These are phyloP conservation scores for Bungarus multicinctus DNA, from an alignment of 2,113 vertebrate species.

Conservation along the genomic window DNA sequence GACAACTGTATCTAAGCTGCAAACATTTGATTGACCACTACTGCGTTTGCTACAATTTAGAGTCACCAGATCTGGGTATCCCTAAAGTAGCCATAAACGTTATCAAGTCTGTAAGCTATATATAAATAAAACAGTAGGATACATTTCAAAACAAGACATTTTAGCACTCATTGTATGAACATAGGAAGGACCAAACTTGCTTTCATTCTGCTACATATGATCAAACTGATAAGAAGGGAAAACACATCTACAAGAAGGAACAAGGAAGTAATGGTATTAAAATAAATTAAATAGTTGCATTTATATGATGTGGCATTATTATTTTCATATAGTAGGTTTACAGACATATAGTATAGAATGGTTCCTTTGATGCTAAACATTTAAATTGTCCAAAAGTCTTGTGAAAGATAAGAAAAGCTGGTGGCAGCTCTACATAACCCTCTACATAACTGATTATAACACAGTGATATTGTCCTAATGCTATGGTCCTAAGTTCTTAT, in stretches of 20 bases:
- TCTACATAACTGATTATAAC: not conserved
- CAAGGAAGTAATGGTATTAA: not conserved
- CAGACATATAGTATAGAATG: not conserved
- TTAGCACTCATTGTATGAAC: not conserved
- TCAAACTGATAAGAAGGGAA: not conserved
- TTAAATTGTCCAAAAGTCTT: not conserved
- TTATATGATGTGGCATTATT: not conserved
- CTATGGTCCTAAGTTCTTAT: not conserved
- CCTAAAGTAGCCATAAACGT: not conserved
- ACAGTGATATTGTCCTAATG: not conserved
- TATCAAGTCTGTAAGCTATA: not conserved
- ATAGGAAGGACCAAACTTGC: not conserved
- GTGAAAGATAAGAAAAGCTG: not conserved
- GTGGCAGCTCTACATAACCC: too few species aligned
- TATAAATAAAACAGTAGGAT: not conserved
- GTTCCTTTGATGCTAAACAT: not conserved
- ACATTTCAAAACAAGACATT: not conserved
- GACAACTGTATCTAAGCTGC: not conserved
- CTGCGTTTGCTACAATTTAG: not conserved
- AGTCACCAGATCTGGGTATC: not conserved
- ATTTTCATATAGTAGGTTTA: not conserved
- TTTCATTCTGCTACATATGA: not conserved
- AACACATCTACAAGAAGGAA: not conserved
- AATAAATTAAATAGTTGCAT: not conserved
- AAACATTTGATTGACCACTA: not conserved